Conservation (phyloP, 2,888 invertebrate species). For the Pachycephus smyrnensis region DNA sequence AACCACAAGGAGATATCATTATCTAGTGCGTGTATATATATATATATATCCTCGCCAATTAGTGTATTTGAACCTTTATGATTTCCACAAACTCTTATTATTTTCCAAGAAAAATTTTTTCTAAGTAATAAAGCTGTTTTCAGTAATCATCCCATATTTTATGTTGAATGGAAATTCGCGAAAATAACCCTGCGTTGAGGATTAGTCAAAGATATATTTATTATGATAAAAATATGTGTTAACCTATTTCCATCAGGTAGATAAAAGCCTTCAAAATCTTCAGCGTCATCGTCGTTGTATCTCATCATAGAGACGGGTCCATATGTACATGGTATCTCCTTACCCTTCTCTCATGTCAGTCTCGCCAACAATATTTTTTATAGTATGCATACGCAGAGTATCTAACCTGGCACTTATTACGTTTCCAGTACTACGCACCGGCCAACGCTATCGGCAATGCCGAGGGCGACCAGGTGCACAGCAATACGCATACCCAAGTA, state of each 20-base stretch:
- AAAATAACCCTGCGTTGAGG: neutral
- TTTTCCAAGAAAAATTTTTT: constrained; percentile 8
- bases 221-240: neutral
- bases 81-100: neutral
- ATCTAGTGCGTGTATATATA: no score
- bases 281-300: neutral
- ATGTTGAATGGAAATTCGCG: neutral
- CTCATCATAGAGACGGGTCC: neutral
- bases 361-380: neutral
- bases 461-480: constrained; percentile 82
- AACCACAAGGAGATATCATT: neutral
- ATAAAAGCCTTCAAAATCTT: neutral
- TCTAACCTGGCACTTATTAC: constrained; percentile 27
- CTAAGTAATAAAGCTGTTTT: neutral
- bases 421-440: constrained; percentile 85
- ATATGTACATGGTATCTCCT: neutral
- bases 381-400: neutral
- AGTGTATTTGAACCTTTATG: constrained; percentile 3
- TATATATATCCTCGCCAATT: neutral
- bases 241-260: neutral
- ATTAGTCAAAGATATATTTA: neutral
- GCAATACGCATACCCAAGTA: constrained; percentile 89
- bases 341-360: neutral
- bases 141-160: neutral
- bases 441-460: constrained; percentile 81